Evolutionary conservation across 2,797 vertebrate species (phyloP).

Genomic region (Caiman crocodilus): DNA sequence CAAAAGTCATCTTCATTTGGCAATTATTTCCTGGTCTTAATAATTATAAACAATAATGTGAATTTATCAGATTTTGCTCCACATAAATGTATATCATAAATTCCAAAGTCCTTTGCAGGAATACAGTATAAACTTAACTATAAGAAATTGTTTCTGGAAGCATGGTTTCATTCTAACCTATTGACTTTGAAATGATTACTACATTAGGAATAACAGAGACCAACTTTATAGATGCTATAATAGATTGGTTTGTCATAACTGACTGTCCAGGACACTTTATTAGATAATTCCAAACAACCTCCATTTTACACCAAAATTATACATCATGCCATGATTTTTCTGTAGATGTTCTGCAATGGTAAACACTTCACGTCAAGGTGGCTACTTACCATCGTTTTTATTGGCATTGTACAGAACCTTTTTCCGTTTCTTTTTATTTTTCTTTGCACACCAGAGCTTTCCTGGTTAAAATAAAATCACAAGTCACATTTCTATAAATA

Average conservation of each 20-base stretch:
- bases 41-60: not conserved
- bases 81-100: not conserved
- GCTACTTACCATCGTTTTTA: conserved; percentile 92
- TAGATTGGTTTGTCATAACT: not conserved
- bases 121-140: not conserved
- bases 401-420: conserved; percentile 93
- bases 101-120: not conserved
- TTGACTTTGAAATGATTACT: not conserved
- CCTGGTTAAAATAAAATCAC: conserved; percentile 80
- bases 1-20: not conserved
- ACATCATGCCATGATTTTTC: not conserved
- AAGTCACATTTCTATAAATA: conserved; percentile 1
- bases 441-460: conserved; percentile 98
- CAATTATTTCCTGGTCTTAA: not conserved
- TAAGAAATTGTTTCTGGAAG: not conserved
- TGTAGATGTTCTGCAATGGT: not conserved
- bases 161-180: not conserved
- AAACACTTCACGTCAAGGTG: not conserved
- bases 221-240: not conserved
- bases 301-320: not conserved
- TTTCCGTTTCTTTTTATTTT: conserved; percentile 99
- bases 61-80: not conserved
- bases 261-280: not conserved
- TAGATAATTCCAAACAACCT: not conserved
- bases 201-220: not conserved